Percentiles rank a stretch among this genome's conserved stretches.
phyloP scores from a whole-genome alignment of 2,888 invertebrate species.

The Agonopterix subpropinquella region DNA sequence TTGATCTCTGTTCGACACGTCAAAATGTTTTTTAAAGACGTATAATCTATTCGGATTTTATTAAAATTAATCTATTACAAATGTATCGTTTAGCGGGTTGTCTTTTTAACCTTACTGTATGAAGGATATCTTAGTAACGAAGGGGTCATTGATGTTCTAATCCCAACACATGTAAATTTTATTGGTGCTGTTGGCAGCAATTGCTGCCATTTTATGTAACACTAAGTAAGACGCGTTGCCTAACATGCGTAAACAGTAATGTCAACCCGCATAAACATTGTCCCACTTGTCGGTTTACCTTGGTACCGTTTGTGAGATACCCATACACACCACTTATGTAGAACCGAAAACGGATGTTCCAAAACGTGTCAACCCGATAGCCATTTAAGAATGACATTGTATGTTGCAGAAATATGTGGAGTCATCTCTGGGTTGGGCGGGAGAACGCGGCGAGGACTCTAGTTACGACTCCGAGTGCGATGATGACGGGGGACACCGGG shows the following conservation, averaged over 20 bases:
- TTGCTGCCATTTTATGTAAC: no score
- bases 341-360: not conserved
- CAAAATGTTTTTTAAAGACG: not conserved
- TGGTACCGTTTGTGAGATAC: constrained; percentile 5
- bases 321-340: not conserved
- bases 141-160: no score
- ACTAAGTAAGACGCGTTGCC: no score
- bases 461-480: constrained; percentile 92
- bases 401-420: constrained; percentile 82
- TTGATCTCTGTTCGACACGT: constrained; percentile 30
- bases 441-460: constrained; percentile 82
- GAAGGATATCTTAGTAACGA: no score
- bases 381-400: not conserved
- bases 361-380: not conserved
- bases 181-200: no score
- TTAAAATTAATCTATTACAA: no score
- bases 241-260: no score
- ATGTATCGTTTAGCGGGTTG: no score
- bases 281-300: constrained; percentile 2
- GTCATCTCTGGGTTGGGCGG: constrained; percentile 76
- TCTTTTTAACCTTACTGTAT: no score
- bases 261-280: not conserved
- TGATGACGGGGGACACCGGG: constrained; percentile 80
- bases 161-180: no score
- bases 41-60: no score